Evolutionary conservation across 1,140 invertebrate species (phyloP).

Genomic region (Penaeus indicus): DNA sequence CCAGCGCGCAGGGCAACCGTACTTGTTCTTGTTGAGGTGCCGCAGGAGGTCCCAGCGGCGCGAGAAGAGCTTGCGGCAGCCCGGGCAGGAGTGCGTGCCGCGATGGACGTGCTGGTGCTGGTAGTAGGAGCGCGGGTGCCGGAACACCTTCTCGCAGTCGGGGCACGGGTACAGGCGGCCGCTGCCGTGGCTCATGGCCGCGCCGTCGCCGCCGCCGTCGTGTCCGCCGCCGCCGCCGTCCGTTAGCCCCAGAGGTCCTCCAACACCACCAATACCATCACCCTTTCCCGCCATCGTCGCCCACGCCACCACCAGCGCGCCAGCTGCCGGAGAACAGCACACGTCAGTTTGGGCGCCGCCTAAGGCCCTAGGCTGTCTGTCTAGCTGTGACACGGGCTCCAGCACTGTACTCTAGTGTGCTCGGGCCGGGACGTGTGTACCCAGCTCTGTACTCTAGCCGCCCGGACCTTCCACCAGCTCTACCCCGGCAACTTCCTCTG

Average conservation of each 20-base stretch:
- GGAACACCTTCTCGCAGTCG: constrained; percentile 67
- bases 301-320: constrained; percentile 61
- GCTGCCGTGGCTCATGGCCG: not conserved
- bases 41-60: constrained; percentile 66
- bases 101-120: constrained; percentile 67
- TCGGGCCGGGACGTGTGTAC: not conserved
- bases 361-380: not conserved
- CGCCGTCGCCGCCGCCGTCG: not conserved
- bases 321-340: constrained; percentile 64
- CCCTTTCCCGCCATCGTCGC: constrained; percentile 55
- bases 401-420: constrained; percentile 38
- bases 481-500: constrained; percentile 1
- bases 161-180: constrained; percentile 61
- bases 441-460: constrained; percentile 39
- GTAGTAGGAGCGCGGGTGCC: constrained; percentile 66
- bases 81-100: constrained; percentile 66
- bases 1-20: constrained; percentile 65
- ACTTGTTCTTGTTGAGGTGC: constrained; percentile 67
- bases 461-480: not conserved
- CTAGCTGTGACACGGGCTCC: no score
- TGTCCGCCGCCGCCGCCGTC: constrained; percentile 35
- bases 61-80: constrained; percentile 66
- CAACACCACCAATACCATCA: constrained; percentile 44
- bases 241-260: constrained; percentile 27
- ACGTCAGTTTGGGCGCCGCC: constrained; percentile 46